These are phyloP conservation scores for Xyrauchen texanus DNA, from an alignment of 2,113 vertebrate genomes.

Conservation along the genomic window DNA sequence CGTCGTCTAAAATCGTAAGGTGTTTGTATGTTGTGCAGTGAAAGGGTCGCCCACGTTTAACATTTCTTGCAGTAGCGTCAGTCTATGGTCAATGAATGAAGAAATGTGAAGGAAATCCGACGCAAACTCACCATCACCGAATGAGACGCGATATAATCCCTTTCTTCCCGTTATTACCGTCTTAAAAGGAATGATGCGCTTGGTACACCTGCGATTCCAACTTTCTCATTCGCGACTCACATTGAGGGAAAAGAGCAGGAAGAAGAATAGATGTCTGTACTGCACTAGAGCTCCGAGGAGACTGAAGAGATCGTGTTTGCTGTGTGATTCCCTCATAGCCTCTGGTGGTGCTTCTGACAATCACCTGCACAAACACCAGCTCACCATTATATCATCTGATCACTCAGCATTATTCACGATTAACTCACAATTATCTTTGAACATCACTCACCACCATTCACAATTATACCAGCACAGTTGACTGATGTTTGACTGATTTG, in stretches of 20 bases:
- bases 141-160: not conserved
- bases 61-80: not conserved
- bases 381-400: no score
- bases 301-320: not conserved
- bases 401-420: not conserved
- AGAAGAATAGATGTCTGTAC: not conserved
- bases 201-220: constrained; percentile 23
- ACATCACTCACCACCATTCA: no score
- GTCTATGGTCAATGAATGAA: not conserved
- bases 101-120: not conserved
- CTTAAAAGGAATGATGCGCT: not conserved
- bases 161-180: not conserved
- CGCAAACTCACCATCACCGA: constrained; percentile 26
- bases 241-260: not conserved
- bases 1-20: no score
- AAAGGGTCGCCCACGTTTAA: not conserved
- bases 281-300: not conserved
- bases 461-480: no score
- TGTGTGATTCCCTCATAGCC: constrained; percentile 27
- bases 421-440: no score
- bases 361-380: not conserved
- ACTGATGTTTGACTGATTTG: no score
- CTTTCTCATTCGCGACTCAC: not conserved
- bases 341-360: not conserved
- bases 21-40: no score